Conservation (phyloP, 2,113 vertebrate species). For the Gobiocypris rarus region DNA sequence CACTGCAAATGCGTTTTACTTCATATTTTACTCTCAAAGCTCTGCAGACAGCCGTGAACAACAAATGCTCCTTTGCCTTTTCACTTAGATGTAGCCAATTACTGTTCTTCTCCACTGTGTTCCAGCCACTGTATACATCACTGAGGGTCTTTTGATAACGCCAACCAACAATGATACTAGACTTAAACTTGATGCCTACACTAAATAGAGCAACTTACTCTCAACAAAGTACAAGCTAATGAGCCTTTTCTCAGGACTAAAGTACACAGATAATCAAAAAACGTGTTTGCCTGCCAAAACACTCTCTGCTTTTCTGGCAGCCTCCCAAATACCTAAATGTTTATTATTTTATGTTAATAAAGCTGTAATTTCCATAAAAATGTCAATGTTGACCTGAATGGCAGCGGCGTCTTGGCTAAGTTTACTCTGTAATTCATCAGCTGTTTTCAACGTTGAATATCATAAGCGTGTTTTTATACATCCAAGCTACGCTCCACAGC, state of each 20-base stretch:
- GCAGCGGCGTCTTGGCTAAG: slow-evolving; percentile 61
- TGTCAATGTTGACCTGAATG: slow-evolving; percentile 67
- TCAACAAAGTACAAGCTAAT: slow-evolving; percentile 27
- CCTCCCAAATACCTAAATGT: slow-evolving; percentile 73
- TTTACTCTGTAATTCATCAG: slow-evolving; percentile 72
- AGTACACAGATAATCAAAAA: slow-evolving; percentile 61
- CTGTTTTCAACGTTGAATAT: slow-evolving; percentile 68
- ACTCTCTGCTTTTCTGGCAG: slow-evolving; percentile 62
- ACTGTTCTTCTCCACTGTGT: neutral
- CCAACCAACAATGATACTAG: neutral
- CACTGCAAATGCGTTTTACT: neutral
- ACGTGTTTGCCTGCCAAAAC: slow-evolving; percentile 64
- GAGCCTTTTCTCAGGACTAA: neutral
- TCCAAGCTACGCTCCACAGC: slow-evolving; percentile 68
- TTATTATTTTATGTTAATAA: slow-evolving; percentile 77
- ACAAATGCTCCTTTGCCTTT: slow-evolving; percentile 7
- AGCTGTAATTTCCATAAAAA: slow-evolving; percentile 77
- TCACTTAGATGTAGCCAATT: neutral
- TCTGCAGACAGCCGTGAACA: neutral
- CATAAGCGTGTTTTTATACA: slow-evolving; percentile 72
- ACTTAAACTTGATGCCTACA: neutral
- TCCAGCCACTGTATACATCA: neutral
- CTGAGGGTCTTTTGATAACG: neutral
- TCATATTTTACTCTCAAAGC: neutral
- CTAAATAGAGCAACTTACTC: neutral